phyloP scores from a whole-genome alignment of 92 coral and sea anemone genomes.

The Epizoanthus illoricatus region DNA sequence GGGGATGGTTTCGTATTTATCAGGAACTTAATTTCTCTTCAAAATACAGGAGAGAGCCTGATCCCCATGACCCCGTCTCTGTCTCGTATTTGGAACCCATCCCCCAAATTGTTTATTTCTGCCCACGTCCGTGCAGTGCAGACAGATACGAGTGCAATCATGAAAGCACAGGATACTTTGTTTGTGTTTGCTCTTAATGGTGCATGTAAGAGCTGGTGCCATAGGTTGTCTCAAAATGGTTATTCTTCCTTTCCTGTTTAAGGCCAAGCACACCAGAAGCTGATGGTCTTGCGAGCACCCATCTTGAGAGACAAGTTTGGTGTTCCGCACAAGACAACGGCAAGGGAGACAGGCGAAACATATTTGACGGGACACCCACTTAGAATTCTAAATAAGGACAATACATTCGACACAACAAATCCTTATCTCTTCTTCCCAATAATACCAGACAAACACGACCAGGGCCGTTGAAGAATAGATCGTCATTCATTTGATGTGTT shows the following conservation, averaged over 20 bases:
- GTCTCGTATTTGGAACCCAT: too few species aligned
- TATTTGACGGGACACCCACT: conserved; percentile 79
- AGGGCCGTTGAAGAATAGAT: conserved; percentile 39
- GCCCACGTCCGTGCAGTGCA: too few species aligned
- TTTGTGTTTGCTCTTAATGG: too few species aligned
- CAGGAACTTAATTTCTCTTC: too few species aligned
- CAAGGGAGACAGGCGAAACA: conserved; percentile 62
- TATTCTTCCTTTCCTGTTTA: neutral
- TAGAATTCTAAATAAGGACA: conserved; percentile 65
- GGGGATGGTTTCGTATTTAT: too few species aligned
- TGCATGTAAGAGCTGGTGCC: too few species aligned
- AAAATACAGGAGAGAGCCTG: too few species aligned
- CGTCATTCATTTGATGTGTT: neutral
- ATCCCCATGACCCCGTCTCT: too few species aligned
- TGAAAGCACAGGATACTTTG: too few species aligned
- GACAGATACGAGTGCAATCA: too few species aligned
- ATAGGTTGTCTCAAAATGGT: too few species aligned
- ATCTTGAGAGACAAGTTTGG: conserved; percentile 56
- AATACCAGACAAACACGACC: conserved; percentile 61
- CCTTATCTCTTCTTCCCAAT: conserved; percentile 77
- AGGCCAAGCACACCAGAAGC: conserved; percentile 19
- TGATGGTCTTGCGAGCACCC: conserved; percentile 57
- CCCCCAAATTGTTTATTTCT: too few species aligned
- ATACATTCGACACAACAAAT: conserved; percentile 63
- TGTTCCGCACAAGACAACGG: conserved; percentile 80